Evolutionary conservation across 2,797 vertebrate species (phyloP), one percentile per base, ranked within the genome.

Genomic region (Platyrinchus mystaceus): DNA sequence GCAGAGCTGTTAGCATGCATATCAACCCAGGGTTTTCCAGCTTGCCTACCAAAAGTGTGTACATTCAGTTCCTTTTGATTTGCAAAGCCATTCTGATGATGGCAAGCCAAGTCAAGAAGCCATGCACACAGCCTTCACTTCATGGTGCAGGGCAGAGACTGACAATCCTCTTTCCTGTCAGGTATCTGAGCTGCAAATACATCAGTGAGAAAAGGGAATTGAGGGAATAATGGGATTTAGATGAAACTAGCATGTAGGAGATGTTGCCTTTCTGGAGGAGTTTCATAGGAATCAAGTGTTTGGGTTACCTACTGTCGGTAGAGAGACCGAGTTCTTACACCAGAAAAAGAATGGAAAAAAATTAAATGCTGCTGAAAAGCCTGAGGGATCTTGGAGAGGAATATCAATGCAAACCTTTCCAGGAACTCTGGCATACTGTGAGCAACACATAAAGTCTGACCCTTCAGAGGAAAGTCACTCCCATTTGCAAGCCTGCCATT

Each of bases 181-280:
- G 16, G 10, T 34, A 8, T 49, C 50, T 73, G 47, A 53, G 26
- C n/a, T 28, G 14, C 7, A 84, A 64, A 37, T 41, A 13, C 14
- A 62, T 14, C 7, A 44, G 3, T 12, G 23, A 32, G 23, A 63
- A 82, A 84, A 59, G 11, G 8, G 11, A 71, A 67, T 32, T 6
- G 37, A 58, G 28, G 15, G 49, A 73, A 59, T 47, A 67, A 71
- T 8, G 14, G 18, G 14, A 78, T 44, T 50, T 34, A 71, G 14
- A 28, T 1, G 1, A 74, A 87, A 32, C 9, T 17, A 4, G 7
- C 37, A 1, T 1, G 1, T 27, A 26, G 24, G 28, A 75, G 28
- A n/a, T 18, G 6, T 6, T 67, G 27, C 2, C 2, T 84, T 86
- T 80, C 46, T 56, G n/a, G 26, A 81, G 26, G 14, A 24, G 28